These are phyloP conservation scores for Athene noctua DNA, from an alignment of 2,113 vertebrate species.

Conservation along the genomic window DNA sequence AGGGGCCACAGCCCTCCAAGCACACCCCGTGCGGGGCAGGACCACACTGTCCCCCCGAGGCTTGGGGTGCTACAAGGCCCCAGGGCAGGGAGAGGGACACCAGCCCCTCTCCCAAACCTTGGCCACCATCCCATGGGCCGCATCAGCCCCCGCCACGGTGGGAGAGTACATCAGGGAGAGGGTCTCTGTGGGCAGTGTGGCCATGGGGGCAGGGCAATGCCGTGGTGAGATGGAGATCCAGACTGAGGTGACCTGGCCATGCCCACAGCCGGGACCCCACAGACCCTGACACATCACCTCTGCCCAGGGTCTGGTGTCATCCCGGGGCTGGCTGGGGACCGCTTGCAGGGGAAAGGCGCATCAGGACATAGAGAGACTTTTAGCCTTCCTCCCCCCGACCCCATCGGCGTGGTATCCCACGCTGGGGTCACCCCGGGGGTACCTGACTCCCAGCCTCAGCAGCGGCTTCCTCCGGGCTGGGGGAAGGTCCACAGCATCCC, in stretches of 20 bases:
- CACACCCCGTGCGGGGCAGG: neutral
- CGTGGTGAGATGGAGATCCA: fast-evolving
- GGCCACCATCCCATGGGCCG: neutral
- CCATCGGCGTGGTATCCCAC: neutral
- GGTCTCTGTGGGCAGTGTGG: fast-evolving
- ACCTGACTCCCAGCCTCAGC: slow-evolving; percentile 42
- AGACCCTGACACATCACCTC: fast-evolving
- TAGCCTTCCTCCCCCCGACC: neutral
- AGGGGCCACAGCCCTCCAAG: neutral
- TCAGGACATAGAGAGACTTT: neutral
- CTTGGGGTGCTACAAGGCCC: neutral
- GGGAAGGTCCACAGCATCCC: slow-evolving; percentile 50
- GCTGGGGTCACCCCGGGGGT: slow-evolving; percentile 49
- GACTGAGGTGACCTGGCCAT: neutral
- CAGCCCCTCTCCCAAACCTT: neutral
- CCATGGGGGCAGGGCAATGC: neutral
- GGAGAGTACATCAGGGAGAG: fast-evolving
- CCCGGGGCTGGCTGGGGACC: neutral
- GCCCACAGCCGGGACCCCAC: neutral
- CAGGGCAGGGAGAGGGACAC: neutral
- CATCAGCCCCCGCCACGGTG: neutral
- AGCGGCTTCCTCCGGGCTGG: slow-evolving; percentile 32
- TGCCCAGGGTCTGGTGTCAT: neutral
- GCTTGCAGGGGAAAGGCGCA: fast-evolving
- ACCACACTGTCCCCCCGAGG: fast-evolving